These are phyloP conservation scores for Glomeris marginata DNA, from an alignment of 2,888 invertebrate genomes.

Conservation along the genomic window DNA sequence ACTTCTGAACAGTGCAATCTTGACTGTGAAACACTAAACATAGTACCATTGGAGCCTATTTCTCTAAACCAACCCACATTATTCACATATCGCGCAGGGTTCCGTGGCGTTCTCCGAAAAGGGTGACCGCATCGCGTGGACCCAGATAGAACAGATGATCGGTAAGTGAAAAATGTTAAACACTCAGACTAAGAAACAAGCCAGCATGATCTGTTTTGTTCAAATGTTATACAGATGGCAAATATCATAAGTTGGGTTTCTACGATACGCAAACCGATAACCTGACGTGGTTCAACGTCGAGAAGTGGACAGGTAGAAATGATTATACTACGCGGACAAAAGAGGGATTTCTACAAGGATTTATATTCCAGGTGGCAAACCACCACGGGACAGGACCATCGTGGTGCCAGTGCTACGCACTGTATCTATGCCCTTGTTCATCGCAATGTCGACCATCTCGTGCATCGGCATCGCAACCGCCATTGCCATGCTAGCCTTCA, in stretches of 20 bases:
- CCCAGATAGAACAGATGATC: constrained; percentile 93
- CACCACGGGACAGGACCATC: constrained; percentile 88
- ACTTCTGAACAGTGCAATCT: too few species aligned
- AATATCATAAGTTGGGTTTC: constrained; percentile 84
- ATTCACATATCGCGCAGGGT: constrained; percentile 67
- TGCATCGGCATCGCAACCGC: constrained; percentile 75
- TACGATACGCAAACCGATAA: constrained; percentile 93
- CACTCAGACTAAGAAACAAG: not conserved
- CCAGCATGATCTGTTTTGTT: constrained; percentile 2
- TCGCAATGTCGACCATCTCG: constrained; percentile 84
- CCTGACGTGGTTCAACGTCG: constrained; percentile 80
- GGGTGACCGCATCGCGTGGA: constrained; percentile 95
- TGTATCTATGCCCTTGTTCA: constrained; percentile 76
- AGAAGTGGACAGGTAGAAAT: constrained; percentile 69
- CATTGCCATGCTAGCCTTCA: constrained; percentile 74
- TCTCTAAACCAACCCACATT: not conserved
- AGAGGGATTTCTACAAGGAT: not conserved
- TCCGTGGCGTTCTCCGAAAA: constrained; percentile 88
- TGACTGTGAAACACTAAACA: too few species aligned
- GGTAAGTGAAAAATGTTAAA: constrained; percentile 17
- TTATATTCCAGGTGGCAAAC: constrained; percentile 52
- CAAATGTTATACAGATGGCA: constrained; percentile 47
- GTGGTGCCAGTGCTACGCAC: constrained; percentile 60
- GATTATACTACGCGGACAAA: not conserved
- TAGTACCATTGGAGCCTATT: too few species aligned